A percentile compares a stretch with the other conserved stretches of the same genome.
These are phyloP conservation scores for Myotis pilosus DNA, from an alignment of 2,797 vertebrate genomes.

Conservation along the genomic window DNA sequence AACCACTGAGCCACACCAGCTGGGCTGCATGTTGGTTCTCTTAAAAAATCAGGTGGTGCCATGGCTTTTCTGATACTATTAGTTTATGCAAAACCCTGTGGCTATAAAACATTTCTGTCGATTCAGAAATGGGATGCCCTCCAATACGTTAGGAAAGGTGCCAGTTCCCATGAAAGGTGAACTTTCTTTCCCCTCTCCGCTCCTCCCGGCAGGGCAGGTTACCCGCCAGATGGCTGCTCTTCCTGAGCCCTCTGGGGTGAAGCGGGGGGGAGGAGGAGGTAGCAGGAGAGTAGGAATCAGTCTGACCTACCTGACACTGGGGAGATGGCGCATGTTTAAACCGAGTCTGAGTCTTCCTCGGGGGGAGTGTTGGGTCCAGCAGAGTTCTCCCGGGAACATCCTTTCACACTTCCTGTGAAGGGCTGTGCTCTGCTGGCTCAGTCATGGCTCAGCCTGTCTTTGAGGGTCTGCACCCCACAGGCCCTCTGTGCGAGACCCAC, in stretches of 20 bases:
- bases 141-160: too few species aligned
- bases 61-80: neutral
- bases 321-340: neutral
- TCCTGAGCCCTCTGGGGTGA: neutral
- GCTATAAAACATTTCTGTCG: neutral
- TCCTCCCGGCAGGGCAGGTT: neutral
- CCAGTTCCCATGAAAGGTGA: neutral
- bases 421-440: neutral
- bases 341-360: neutral
- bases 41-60: neutral
- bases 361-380: neutral
- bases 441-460: fast-evolving
- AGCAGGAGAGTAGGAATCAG: neutral
- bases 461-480: fast-evolving
- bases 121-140: neutral
- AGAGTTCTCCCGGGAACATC: neutral
- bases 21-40: neutral
- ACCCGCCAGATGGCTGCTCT: neutral
- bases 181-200: too few species aligned
- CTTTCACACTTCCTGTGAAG: neutral
- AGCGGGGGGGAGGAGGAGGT: too few species aligned
- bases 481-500: neutral
- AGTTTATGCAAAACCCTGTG: neutral
- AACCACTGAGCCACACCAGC: too few species aligned
- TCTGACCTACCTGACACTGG: neutral